These are phyloP conservation scores for Piscicola geometra DNA, from an alignment of 2,888 invertebrate genomes.

Conservation along the genomic window DNA sequence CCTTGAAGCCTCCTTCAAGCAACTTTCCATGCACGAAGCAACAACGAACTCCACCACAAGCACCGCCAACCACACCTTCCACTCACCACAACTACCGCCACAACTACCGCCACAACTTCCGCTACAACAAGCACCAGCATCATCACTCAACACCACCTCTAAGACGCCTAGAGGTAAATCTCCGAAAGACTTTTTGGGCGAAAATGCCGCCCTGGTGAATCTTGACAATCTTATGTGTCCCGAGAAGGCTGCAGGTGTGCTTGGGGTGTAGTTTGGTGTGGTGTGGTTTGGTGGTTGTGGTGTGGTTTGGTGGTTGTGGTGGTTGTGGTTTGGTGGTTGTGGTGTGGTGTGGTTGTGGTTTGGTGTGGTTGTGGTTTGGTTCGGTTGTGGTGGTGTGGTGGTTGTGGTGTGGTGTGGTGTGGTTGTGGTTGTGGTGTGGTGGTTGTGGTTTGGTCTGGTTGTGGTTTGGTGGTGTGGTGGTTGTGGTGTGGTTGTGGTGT, in stretches of 20 bases:
- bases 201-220: conserved; percentile 92
- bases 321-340: too few relatives aligned
- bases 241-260: conserved; percentile 1
- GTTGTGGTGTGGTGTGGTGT: too few relatives aligned
- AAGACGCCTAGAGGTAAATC: conserved; percentile 63
- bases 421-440: too few relatives aligned
- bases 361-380: too few relatives aligned
- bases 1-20: not conserved
- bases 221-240: conserved; percentile 83
- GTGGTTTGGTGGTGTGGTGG: too few relatives aligned
- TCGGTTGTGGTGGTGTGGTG: too few relatives aligned
- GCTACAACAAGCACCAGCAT: not conserved
- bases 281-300: too few relatives aligned
- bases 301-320: too few relatives aligned
- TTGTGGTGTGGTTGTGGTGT: too few relatives aligned
- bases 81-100: not conserved
- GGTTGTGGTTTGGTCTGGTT: too few relatives aligned
- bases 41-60: not conserved
- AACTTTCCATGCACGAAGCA: not conserved
- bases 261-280: too few relatives aligned
- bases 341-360: too few relatives aligned
- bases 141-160: not conserved
- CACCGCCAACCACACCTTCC: not conserved
- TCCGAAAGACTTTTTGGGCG: conserved; percentile 90
- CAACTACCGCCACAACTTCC: conserved; percentile 17